Conservation (phyloP, 2,113 vertebrate genomes). For the Buteo buteo region DNA sequence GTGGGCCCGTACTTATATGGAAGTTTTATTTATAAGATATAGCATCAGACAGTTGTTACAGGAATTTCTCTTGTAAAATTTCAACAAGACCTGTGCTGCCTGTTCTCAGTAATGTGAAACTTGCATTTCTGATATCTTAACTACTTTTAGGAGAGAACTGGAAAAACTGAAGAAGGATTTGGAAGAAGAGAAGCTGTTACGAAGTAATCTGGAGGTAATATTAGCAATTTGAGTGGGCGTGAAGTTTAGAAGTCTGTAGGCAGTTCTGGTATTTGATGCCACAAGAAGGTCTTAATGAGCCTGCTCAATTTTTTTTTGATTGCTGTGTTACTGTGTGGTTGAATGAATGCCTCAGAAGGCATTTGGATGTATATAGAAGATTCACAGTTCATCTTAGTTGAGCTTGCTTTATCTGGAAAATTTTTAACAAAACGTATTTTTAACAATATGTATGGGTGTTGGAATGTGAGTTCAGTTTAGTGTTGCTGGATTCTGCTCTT, state of each 20-base stretch:
- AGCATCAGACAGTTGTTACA: not conserved
- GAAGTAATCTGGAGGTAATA: slow-evolving; percentile 86
- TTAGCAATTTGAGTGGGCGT: not conserved
- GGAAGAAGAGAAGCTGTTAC: slow-evolving; percentile 85
- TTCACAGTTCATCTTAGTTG: not conserved
- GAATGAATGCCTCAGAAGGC: not conserved
- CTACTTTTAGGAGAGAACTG: slow-evolving; percentile 86
- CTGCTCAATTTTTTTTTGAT: not conserved
- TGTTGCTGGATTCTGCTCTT: not conserved
- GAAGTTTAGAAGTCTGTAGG: not conserved
- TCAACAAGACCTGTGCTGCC: not conserved
- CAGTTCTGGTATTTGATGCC: not conserved
- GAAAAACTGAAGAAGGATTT: slow-evolving; percentile 85
- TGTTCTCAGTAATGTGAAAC: not conserved
- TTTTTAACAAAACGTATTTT: not conserved
- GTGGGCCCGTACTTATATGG: not conserved
- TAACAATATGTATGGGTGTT: not conserved
- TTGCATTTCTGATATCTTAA: not conserved
- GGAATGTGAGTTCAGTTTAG: not conserved
- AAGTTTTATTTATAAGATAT: not conserved
- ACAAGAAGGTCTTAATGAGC: not conserved
- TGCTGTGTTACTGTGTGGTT: not conserved
- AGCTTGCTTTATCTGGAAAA: not conserved
- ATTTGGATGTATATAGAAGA: not conserved
- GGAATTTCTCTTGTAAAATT: too few relatives aligned